A percentile compares a stretch with the other conserved stretches of the same genome.
Conservation (phyloP, 2,888 invertebrate species). For the Chouioia cunea region DNA sequence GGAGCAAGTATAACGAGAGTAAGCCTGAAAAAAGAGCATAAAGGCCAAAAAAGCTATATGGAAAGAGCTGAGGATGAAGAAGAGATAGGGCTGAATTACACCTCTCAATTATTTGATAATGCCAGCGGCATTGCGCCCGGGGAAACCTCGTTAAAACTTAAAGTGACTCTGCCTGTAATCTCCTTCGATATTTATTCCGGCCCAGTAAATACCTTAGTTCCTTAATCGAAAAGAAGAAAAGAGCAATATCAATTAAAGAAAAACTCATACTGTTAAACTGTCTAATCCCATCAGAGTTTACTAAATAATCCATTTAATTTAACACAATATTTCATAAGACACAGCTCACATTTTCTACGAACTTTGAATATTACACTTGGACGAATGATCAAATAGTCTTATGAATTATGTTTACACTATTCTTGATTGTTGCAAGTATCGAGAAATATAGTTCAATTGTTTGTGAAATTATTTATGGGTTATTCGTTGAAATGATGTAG, state of each 20-base stretch:
- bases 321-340: background rate
- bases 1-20: slow-evolving; percentile 15
- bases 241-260: slow-evolving; percentile 42
- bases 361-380: background rate
- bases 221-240: slow-evolving; percentile 45
- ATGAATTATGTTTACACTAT: too few relatives aligned
- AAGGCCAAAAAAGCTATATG: slow-evolving; percentile 26
- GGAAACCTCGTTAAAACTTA: slow-evolving; percentile 68
- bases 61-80: slow-evolving; percentile 55
- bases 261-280: slow-evolving; percentile 13
- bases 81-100: slow-evolving; percentile 67
- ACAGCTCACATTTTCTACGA: background rate
- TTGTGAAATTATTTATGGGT: background rate
- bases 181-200: slow-evolving; percentile 67
- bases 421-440: background rate
- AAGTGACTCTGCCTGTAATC: slow-evolving; percentile 68
- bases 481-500: slow-evolving; percentile 5
- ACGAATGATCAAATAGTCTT: background rate
- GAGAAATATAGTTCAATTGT: background rate
- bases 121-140: slow-evolving; percentile 66
- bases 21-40: background rate
- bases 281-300: background rate
- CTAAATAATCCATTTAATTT: background rate
- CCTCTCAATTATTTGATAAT: slow-evolving; percentile 70
- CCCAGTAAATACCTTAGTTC: slow-evolving; percentile 60